These are phyloP conservation scores for Parnassius smintheus DNA, from an alignment of 2,888 invertebrate species.

Conservation along the genomic window DNA sequence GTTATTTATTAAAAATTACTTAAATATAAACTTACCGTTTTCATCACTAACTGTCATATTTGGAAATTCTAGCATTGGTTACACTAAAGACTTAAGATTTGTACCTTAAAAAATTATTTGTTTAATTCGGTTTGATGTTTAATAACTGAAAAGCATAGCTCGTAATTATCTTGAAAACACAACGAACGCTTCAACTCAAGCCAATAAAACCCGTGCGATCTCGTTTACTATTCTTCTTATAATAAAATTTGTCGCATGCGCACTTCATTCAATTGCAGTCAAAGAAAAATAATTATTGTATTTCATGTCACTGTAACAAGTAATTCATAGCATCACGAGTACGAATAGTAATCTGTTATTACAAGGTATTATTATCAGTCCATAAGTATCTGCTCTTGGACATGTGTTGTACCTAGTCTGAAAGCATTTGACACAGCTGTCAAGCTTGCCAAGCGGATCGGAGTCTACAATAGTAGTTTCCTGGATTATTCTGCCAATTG, in stretches of 20 bases:
- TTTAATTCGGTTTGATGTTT: slow-evolving; percentile 25
- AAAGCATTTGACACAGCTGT: too few relatives aligned
- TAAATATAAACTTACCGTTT: slow-evolving; percentile 12
- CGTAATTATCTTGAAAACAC: slow-evolving; percentile 39
- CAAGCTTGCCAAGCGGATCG: too few relatives aligned
- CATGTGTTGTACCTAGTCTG: too few relatives aligned
- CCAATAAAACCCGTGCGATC: slow-evolving; percentile 51
- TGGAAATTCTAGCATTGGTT: background rate
- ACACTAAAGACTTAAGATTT: background rate
- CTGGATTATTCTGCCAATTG: too few relatives aligned
- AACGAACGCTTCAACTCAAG: slow-evolving; percentile 40
- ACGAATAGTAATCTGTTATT: background rate
- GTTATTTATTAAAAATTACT: background rate
- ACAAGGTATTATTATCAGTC: too few relatives aligned
- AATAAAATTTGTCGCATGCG: slow-evolving; percentile 74
- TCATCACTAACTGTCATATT: slow-evolving; percentile 13
- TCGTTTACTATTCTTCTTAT: slow-evolving; percentile 57
- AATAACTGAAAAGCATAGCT: slow-evolving; percentile 13
- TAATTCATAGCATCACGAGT: background rate
- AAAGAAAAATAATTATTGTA: slow-evolving; percentile 70
- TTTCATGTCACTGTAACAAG: slow-evolving; percentile 40
- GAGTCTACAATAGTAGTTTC: too few relatives aligned
- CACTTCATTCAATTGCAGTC: slow-evolving; percentile 68
- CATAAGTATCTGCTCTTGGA: too few relatives aligned
- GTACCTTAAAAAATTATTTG: slow-evolving; percentile 11